These are phyloP conservation scores for Amphipyra tragopoginis DNA, from an alignment of 2,888 invertebrate genomes.

Conservation along the genomic window DNA sequence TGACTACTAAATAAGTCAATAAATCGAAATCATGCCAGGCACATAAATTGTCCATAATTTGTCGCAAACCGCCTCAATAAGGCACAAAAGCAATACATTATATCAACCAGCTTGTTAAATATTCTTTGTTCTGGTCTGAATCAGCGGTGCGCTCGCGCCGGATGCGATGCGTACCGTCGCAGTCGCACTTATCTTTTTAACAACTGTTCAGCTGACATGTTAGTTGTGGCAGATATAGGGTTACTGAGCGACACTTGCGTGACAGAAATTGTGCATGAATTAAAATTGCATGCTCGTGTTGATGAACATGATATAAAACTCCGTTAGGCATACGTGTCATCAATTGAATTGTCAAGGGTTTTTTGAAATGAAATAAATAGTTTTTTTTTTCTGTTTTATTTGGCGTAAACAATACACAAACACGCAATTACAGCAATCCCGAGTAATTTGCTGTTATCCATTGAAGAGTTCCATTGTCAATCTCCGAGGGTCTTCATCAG, in stretches of 20 bases:
- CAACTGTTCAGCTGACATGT: slow-evolving; percentile 33
- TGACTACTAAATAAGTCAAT: too few species aligned
- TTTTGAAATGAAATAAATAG: too few species aligned
- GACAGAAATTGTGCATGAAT: background rate
- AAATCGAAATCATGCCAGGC: too few species aligned
- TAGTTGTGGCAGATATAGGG: slow-evolving; percentile 26
- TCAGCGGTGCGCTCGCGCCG: slow-evolving; percentile 54
- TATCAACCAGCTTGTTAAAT: slow-evolving; percentile 30
- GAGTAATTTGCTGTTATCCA: too few species aligned
- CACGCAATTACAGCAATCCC: too few species aligned
- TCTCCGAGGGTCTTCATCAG: too few species aligned
- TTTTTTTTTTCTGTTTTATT: too few species aligned
- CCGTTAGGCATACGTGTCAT: too few species aligned
- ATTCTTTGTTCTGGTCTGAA: slow-evolving; percentile 63
- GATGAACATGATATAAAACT: too few species aligned
- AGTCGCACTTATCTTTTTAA: slow-evolving; percentile 49
- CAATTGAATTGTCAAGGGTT: too few species aligned
- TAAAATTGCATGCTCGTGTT: background rate
- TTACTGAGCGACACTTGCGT: background rate
- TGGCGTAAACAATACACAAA: too few species aligned
- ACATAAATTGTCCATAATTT: slow-evolving; percentile 16
- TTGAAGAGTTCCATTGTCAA: too few species aligned
- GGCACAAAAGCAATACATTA: slow-evolving; percentile 35
- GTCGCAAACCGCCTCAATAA: slow-evolving; percentile 16
- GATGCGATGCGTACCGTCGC: slow-evolving; percentile 51